Percentiles rank a stretch among this genome's conserved stretches.
Conservation (phyloP, 2,113 vertebrate genomes). For the Probosciger aterrimus region DNA sequence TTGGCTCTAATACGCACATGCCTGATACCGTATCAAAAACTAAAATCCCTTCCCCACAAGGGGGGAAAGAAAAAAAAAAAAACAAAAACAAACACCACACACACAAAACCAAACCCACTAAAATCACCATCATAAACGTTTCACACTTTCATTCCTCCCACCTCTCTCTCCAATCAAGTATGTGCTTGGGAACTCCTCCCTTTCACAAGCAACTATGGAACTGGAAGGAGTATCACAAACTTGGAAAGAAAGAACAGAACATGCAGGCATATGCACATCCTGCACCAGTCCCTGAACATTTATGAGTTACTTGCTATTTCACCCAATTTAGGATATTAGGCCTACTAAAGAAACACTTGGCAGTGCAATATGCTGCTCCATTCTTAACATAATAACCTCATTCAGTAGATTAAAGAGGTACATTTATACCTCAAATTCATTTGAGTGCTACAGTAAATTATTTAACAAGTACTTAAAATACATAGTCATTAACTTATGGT, state of each 20-base stretch:
- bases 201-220: conserved; percentile 3
- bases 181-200: neutral
- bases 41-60: neutral
- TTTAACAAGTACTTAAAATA: conserved; percentile 32
- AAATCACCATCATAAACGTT: neutral
- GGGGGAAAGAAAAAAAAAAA: neutral
- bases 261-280: neutral
- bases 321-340: conserved; percentile 47
- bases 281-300: neutral
- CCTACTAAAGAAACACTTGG: conserved; percentile 26
- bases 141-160: conserved; percentile 3
- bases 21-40: neutral
- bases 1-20: neutral
- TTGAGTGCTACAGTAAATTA: conserved; percentile 22
- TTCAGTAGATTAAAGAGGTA: conserved; percentile 33
- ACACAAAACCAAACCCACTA: neutral
- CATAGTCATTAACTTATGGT: neutral
- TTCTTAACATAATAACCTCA: conserved; percentile 53
- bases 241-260: neutral
- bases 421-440: conserved; percentile 34
- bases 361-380: conserved; percentile 23
- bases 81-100: neutral
- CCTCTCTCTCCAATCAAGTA: conserved; percentile 17
- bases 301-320: conserved; percentile 39
- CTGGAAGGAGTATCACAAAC: neutral